Percentiles rank a stretch among this genome's conserved stretches.
Evolutionary conservation across 2,113 vertebrate genomes (phyloP).

Genomic region (Arizona elegans): DNA sequence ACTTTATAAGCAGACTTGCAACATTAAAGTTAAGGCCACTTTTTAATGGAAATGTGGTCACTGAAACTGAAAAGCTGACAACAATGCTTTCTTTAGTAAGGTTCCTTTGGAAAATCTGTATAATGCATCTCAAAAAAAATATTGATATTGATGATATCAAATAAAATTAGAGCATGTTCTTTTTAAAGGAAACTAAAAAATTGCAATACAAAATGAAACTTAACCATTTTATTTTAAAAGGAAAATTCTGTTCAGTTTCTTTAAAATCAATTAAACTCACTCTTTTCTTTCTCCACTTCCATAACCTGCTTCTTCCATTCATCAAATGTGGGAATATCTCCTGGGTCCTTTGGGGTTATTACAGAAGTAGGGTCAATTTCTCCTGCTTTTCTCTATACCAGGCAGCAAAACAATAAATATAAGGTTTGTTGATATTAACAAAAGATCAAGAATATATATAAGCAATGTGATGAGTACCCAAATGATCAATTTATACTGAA

Average conservation of each 20-base stretch:
- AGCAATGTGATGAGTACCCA: not conserved
- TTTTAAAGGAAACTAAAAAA: not conserved
- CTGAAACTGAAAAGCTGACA: not conserved
- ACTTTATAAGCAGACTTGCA: not conserved
- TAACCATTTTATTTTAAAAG: not conserved
- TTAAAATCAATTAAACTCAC: conserved; percentile 70
- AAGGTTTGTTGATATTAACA: not conserved
- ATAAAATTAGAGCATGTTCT: not conserved
- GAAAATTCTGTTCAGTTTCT: conserved; percentile 3
- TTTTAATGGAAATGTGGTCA: not conserved
- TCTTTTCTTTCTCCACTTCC: conserved; percentile 99
- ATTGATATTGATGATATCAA: not conserved
- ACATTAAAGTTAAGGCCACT: not conserved
- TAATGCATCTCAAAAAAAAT: not conserved
- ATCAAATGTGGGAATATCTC: conserved; percentile 96
- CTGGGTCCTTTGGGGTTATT: conserved; percentile 84
- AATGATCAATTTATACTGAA: not conserved
- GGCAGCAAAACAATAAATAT: not conserved
- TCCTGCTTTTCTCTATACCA: conserved; percentile 63
- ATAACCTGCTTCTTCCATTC: conserved; percentile 99
- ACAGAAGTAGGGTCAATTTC: conserved; percentile 81
- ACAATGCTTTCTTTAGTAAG: not conserved
- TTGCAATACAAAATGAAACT: not conserved
- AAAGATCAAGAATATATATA: not conserved
- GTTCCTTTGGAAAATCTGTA: not conserved